Evolutionary conservation across 2,113 vertebrate genomes (phyloP), one percentile per base, ranked within the genome.

Genomic region (Hypanus sabinus): DNA sequence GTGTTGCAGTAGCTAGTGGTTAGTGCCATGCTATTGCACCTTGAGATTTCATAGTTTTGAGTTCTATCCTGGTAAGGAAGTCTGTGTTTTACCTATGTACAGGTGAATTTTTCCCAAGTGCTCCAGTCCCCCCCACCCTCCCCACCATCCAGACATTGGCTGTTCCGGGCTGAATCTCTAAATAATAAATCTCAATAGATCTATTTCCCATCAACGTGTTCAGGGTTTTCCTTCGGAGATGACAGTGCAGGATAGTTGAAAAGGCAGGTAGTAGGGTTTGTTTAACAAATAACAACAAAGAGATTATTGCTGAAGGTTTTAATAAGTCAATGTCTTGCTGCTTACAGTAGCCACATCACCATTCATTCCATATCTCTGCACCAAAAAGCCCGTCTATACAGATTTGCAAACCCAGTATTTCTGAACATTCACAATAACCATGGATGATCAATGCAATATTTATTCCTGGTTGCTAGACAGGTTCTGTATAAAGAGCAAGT

Each of bases 371-470:
- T 75, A 73, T 38, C 70, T 27, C 65, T 70, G 38, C 91, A 93
- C 91, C 91, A 71, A 93, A 24, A 90, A 46, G 70, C 91, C 36
- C 73, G 33, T 93, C 85, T 93, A 93, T 93, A 93, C 91, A 93
- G 91, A 46, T 36, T 36, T 71, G 36, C 62, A 92, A 70, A 92
- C 90, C 68, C 33, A 71, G 30, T 71, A 71, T 92, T 93, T 73
- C 65, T 73, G 68, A 46, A 46, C 65, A 92, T 12, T 71, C 91
- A 93, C 68, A 38, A 55, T 55, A 24, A 36, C 68, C 27, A 93
- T 71, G 91, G 55, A 93, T 73, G 68, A 71, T 71, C 91, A 71
- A 93, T 46, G 70, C 36, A 68, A 90, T 75, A 12, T 73, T 92
- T 36, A 73, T 93, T 71, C 65, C 68, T 93, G 91, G 91, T 38